A percentile compares a stretch with the other conserved stretches of the same genome.
phyloP scores from a whole-genome alignment of 2,113 vertebrate genomes.

The Isichthys henryi region DNA sequence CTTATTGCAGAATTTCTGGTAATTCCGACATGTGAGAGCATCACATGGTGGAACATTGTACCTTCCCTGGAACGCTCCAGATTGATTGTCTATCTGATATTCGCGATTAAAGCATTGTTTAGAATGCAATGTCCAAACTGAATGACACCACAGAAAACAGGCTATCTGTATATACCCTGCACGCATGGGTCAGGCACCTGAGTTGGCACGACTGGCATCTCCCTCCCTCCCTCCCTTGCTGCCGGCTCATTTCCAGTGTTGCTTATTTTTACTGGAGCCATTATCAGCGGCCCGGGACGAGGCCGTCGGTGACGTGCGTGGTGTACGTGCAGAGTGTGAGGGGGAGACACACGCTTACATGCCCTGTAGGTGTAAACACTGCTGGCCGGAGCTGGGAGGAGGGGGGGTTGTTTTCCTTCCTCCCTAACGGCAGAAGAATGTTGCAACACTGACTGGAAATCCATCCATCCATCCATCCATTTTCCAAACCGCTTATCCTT shows the following conservation, averaged over 20 bases:
- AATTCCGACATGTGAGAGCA: neutral
- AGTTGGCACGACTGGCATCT: neutral
- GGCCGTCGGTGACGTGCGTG: neutral
- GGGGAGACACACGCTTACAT: neutral
- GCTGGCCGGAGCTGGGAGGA: neutral
- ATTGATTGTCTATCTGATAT: neutral
- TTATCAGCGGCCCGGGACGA: neutral
- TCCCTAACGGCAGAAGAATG: neutral
- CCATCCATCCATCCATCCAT: no score
- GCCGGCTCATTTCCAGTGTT: neutral
- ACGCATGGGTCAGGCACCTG: neutral
- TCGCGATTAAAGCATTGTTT: neutral
- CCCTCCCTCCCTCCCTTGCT: neutral
- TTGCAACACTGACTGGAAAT: constrained; percentile 2
- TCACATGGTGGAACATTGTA: neutral
- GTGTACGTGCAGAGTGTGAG: neutral
- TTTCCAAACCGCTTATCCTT: no score
- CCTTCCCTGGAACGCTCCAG: constrained; percentile 4
- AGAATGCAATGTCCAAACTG: neutral
- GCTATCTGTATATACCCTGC: neutral
- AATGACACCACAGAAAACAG: neutral
- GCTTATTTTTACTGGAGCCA: neutral
- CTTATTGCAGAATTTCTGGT: neutral
- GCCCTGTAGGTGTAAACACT: neutral
- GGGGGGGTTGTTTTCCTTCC: constrained; percentile 1